Evolutionary conservation across 35 echinoderm and acorn worm genomes (phyloP).

Genomic region (Acanthaster planci): DNA sequence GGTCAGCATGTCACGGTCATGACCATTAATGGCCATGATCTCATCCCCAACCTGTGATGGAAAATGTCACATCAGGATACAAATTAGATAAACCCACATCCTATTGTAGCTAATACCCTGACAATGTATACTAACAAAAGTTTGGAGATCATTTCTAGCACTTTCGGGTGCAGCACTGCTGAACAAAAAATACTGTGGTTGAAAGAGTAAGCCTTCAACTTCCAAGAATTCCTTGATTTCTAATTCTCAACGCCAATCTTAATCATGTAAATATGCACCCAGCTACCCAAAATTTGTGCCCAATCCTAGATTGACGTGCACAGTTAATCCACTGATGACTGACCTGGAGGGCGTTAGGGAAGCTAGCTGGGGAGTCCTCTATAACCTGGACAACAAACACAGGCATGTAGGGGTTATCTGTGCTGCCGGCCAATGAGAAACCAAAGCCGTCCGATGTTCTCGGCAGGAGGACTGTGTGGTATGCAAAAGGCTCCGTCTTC

Average conservation of each 20-base stretch:
- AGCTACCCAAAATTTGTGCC: too few relatives aligned
- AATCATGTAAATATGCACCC: neutral
- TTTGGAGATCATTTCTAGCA: too few relatives aligned
- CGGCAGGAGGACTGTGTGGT: neutral
- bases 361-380: slow-evolving; percentile 21
- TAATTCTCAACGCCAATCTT: too few relatives aligned
- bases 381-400: slow-evolving; percentile 29
- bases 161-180: too few relatives aligned
- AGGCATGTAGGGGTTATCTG: slow-evolving; percentile 3
- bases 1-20: neutral
- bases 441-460: slow-evolving; percentile 30
- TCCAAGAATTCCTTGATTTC: too few relatives aligned
- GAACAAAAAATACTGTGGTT: too few relatives aligned
- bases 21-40: slow-evolving; percentile 35
- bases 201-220: neutral
- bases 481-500: slow-evolving; percentile 25
- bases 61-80: neutral
- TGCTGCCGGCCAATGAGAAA: slow-evolving; percentile 29
- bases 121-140: too few relatives aligned
- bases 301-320: neutral
- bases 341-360: slow-evolving; percentile 30
- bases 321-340: neutral
- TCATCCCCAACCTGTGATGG: slow-evolving; percentile 28
- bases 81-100: too few relatives aligned
- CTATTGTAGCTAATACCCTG: neutral